Evolutionary conservation across 2,888 invertebrate species (phyloP), one percentile per base, ranked within the genome.

Genomic region (Thysanoteuthis rhombus): DNA sequence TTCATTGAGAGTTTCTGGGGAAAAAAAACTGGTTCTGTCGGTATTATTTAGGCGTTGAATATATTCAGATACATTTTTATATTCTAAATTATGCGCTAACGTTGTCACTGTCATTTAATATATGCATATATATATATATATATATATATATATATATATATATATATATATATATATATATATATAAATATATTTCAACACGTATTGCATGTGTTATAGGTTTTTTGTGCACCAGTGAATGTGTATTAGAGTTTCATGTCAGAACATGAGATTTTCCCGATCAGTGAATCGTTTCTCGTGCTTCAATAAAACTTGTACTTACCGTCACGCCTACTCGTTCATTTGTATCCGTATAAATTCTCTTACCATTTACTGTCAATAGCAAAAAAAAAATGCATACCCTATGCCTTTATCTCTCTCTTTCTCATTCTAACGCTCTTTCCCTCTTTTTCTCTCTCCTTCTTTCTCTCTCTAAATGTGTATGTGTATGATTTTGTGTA

Each of bases 71-170:
- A n/a, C n/a, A n/a, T n/a, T n/a, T n/a, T n/a, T n/a, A n/a, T n/a
- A n/a, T n/a, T n/a, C n/a, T n/a, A n/a, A n/a, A n/a, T n/a, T n/a
- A n/a, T n/a, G n/a, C n/a, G n/a, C n/a, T n/a, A n/a, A n/a, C n/a
- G n/a, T n/a, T n/a, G n/a, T n/a, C n/a, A 47, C 25, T 47, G 25
- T 47, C 19, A 47, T 25, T 22, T 47, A 16, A 75, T n/a, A 75
- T 75, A 75, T 75, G n/a, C 4, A 75, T 75, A 75, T 75, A 75
- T 75, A 75, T 75, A 75, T 75, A 75, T 75, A 75, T 75, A 75
- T n/a, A 75, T 75, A 75, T 75, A 75, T n/a, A 75, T 75, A 75
- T n/a, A 75, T 75, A 75, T 75, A 75, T 75, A 75, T 75, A 75
- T 75, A n/a, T 75, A 75, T n/a, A 75, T 75, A 75, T 75, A 75